Conservation (phyloP, 1,140 invertebrate species). For the Eumeta japonica region DNA sequence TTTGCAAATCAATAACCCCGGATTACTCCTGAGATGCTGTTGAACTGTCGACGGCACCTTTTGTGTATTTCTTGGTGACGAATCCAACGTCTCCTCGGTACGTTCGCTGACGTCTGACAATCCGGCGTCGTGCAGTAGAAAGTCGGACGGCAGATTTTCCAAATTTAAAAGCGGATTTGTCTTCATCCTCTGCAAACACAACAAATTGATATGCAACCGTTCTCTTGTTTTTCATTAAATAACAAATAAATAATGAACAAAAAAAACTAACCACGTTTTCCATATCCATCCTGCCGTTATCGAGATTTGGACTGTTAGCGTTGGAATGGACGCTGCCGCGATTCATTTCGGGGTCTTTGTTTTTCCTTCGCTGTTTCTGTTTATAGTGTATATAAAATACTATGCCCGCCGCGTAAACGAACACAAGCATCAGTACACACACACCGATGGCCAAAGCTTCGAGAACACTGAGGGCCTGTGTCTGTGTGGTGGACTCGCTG, state of each 20-base stretch:
- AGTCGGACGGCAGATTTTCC: constrained; percentile 25
- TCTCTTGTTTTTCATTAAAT: too few species aligned
- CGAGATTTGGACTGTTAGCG: constrained; percentile 34
- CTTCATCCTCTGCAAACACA: constrained; percentile 42
- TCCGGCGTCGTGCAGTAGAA: constrained; percentile 32
- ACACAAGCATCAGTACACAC: constrained; percentile 41
- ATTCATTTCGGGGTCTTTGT: constrained; percentile 38
- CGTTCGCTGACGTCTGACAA: constrained; percentile 44
- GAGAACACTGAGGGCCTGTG: constrained; percentile 38
- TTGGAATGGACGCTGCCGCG: constrained; percentile 27
- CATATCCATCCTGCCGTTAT: constrained; percentile 38
- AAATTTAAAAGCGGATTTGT: constrained; percentile 60
- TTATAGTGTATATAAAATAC: constrained; percentile 49
- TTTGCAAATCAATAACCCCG: too few species aligned
- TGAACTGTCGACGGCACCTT: too few species aligned
- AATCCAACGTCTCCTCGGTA: constrained; percentile 40
- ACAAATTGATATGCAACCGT: too few species aligned
- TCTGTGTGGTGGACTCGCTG: constrained; percentile 25
- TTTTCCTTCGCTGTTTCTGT: constrained; percentile 35
- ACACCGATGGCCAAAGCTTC: constrained; percentile 44
- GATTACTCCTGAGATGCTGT: too few species aligned
- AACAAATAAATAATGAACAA: neutral
- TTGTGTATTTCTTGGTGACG: constrained; percentile 24
- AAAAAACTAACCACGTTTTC: constrained; percentile 35
- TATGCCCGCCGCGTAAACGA: constrained; percentile 46